phyloP scores from a whole-genome alignment of 2,888 invertebrate species.

The Hololepta plana region DNA sequence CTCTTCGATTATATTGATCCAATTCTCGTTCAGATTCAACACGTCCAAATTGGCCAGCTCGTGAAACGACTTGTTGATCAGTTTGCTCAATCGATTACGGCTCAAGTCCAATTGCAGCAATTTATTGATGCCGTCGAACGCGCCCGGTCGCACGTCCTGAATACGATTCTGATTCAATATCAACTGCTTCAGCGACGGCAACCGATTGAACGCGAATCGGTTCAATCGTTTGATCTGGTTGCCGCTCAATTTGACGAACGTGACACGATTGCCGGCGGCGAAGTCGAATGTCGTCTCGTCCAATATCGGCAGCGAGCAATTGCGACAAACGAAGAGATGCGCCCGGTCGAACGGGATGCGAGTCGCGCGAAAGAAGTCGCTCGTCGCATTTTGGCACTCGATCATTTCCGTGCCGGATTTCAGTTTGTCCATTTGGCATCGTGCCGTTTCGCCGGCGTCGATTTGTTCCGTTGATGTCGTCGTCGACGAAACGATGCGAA shows the following conservation, averaged over 20 bases:
- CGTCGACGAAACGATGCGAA: neutral
- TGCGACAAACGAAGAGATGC: slow-evolving; percentile 21
- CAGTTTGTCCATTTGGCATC: neutral
- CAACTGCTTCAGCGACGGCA: slow-evolving; percentile 20
- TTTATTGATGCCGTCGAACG: slow-evolving; percentile 22
- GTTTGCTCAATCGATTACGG: slow-evolving; percentile 17
- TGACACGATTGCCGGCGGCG: slow-evolving; percentile 7
- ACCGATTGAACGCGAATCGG: slow-evolving; percentile 17
- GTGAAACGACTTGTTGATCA: slow-evolving; percentile 22
- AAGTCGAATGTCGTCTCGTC: slow-evolving; percentile 18
- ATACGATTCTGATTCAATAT: slow-evolving; percentile 23
- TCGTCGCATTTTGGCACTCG: slow-evolving; percentile 19
- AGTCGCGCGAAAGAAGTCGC: slow-evolving; percentile 18
- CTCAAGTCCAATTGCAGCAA: slow-evolving; percentile 21
- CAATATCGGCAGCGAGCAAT: slow-evolving; percentile 19
- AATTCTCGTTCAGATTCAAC: slow-evolving; percentile 22
- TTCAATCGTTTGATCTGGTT: slow-evolving; percentile 13
- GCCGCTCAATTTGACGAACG: slow-evolving; percentile 16
- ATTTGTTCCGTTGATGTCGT: neutral
- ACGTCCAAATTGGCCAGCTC: slow-evolving; percentile 23
- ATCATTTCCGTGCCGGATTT: slow-evolving; percentile 16
- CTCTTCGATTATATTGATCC: slow-evolving; percentile 20
- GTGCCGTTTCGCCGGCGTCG: neutral
- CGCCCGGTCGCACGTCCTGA: slow-evolving; percentile 19
- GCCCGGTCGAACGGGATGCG: slow-evolving; percentile 17